Evolutionary conservation across 2,113 vertebrate species (phyloP).

Genomic region (Nothocercus julius): DNA sequence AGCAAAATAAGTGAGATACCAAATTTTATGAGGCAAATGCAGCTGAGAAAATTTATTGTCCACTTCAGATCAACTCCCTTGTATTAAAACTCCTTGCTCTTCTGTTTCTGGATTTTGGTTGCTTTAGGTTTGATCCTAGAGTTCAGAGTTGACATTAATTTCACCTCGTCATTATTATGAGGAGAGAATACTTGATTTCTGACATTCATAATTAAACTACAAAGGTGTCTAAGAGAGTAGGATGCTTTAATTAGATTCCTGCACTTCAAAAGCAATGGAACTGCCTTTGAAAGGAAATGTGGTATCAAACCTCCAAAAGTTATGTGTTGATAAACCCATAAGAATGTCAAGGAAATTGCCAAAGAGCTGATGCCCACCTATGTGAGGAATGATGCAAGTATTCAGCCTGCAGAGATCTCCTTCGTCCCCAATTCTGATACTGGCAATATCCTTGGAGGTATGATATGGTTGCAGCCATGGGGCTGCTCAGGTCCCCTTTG

Average conservation of each 20-base stretch:
- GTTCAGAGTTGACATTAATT: constrained; percentile 63
- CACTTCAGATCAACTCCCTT: neutral
- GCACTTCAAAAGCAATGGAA: constrained; percentile 49
- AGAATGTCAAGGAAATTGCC: neutral
- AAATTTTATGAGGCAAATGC: neutral
- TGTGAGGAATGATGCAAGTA: neutral
- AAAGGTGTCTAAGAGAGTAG: constrained; percentile 49
- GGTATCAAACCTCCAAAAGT: neutral
- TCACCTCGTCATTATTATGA: constrained; percentile 62
- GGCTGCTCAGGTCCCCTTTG: neutral
- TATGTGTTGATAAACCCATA: neutral
- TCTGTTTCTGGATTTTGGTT: constrained; percentile 41
- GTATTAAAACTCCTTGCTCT: constrained; percentile 2
- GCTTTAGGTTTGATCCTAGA: neutral
- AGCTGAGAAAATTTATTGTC: neutral
- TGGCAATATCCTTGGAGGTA: neutral
- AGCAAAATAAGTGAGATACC: neutral
- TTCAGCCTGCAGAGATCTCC: neutral
- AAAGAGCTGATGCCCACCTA: neutral
- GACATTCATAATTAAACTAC: constrained; percentile 68
- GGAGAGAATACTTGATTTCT: constrained; percentile 41
- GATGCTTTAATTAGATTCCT: constrained; percentile 70
- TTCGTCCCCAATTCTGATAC: neutral
- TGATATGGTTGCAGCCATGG: neutral
- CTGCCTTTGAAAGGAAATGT: constrained; percentile 42